These are phyloP conservation scores for Machaerirhynchus nigripectus DNA, from an alignment of 2,113 vertebrate genomes.

Conservation along the genomic window DNA sequence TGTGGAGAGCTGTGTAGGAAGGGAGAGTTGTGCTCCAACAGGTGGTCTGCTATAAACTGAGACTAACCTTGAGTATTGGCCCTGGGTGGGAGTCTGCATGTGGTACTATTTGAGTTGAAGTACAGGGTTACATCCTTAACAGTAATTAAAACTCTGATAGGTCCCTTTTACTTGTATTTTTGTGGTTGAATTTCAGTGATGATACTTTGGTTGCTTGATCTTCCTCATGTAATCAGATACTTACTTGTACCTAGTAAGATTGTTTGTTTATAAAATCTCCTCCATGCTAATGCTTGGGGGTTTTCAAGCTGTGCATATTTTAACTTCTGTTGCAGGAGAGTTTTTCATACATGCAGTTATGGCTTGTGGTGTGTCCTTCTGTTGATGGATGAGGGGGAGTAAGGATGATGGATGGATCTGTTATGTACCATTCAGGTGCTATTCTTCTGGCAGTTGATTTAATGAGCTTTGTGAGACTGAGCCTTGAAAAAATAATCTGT, in stretches of 20 bases:
- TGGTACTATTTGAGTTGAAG: not conserved
- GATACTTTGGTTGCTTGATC: not conserved
- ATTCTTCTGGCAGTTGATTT: not conserved
- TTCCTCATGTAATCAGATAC: not conserved
- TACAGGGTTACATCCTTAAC: not conserved
- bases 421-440: not conserved
- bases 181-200: not conserved
- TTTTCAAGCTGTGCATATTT: not conserved
- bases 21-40: not conserved
- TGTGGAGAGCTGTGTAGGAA: not conserved
- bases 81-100: not conserved
- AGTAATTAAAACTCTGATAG: not conserved
- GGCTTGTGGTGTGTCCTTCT: not conserved
- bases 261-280: not conserved
- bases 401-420: not conserved
- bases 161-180: not conserved
- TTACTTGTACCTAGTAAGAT: not conserved
- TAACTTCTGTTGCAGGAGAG: not conserved
- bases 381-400: not conserved
- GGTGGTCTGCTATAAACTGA: not conserved
- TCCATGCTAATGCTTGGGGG: accelerated
- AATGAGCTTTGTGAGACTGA: not conserved
- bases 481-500: not conserved
- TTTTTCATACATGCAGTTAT: not conserved
- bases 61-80: not conserved